These are phyloP conservation scores for Oriolus oriolus DNA, from an alignment of 2,113 vertebrate genomes.

Conservation along the genomic window DNA sequence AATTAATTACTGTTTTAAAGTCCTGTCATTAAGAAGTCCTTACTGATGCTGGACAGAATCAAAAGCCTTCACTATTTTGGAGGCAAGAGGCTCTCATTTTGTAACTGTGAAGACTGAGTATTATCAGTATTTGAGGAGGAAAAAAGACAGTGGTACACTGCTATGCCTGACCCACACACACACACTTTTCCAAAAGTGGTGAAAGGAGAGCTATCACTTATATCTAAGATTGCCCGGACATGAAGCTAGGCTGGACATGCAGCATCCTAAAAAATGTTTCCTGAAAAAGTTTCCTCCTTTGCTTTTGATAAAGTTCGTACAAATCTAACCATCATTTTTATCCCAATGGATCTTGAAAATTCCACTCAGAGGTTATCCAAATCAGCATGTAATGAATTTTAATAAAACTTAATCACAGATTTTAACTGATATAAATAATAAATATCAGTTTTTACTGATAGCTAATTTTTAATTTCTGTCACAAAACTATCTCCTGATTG, in stretches of 20 bases:
- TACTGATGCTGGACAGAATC: background rate
- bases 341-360: background rate
- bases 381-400: background rate
- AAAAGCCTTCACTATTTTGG: background rate
- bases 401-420: background rate
- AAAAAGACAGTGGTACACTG: background rate
- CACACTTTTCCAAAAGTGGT: background rate
- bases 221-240: background rate
- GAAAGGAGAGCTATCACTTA: background rate
- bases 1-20: background rate
- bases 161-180: rapidly evolving
- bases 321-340: background rate
- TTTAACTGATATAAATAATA: background rate
- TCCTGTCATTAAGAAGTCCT: background rate
- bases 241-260: background rate
- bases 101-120: background rate
- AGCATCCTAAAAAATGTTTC: background rate
- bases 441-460: background rate
- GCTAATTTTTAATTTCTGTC: background rate
- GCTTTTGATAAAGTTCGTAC: background rate
- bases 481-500: background rate
- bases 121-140: background rate
- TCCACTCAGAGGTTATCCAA: background rate
- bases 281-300: background rate
- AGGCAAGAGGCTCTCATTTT: background rate